Conservation (phyloP, 2,888 invertebrate species). For the Polyommatus icarus region DNA sequence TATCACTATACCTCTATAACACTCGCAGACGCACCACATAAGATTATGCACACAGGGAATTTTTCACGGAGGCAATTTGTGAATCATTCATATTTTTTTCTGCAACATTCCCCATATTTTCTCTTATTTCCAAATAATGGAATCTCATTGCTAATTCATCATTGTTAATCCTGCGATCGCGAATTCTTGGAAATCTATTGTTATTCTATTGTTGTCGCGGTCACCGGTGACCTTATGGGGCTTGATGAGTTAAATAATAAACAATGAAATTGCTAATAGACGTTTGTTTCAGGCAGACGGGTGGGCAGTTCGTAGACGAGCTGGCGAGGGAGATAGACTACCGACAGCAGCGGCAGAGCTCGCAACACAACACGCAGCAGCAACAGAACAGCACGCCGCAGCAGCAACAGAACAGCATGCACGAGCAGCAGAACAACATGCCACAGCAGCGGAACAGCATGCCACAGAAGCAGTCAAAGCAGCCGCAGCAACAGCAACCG, state of each 20-base stretch:
- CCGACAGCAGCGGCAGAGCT: conserved; percentile 50
- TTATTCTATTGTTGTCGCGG: no score
- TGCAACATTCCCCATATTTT: no score
- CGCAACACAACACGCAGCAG: conserved; percentile 40
- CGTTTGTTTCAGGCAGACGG: conserved; percentile 70
- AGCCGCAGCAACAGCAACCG: conserved; percentile 36
- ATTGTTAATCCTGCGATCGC: no score
- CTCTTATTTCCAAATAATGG: no score
- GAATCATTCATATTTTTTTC: no score
- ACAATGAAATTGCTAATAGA: conserved; percentile 33
- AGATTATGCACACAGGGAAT: no score
- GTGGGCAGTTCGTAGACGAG: conserved; percentile 74
- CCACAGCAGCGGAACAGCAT: conserved; percentile 42
- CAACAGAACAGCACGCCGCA: conserved; percentile 38
- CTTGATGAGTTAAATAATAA: no score
- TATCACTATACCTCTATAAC: background rate
- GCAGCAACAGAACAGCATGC: conserved; percentile 33
- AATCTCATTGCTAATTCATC: background rate
- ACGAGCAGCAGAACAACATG: conserved; percentile 31
- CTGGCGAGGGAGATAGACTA: conserved; percentile 62
- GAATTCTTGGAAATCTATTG: no score
- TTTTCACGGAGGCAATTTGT: no score
- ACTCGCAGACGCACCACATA: background rate
- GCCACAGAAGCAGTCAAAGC: conserved; percentile 45
- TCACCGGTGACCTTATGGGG: no score